Evolutionary conservation across 2,797 vertebrate species (phyloP), one percentile per base, ranked within the genome.

Genomic region (Megalops cyprinoides): DNA sequence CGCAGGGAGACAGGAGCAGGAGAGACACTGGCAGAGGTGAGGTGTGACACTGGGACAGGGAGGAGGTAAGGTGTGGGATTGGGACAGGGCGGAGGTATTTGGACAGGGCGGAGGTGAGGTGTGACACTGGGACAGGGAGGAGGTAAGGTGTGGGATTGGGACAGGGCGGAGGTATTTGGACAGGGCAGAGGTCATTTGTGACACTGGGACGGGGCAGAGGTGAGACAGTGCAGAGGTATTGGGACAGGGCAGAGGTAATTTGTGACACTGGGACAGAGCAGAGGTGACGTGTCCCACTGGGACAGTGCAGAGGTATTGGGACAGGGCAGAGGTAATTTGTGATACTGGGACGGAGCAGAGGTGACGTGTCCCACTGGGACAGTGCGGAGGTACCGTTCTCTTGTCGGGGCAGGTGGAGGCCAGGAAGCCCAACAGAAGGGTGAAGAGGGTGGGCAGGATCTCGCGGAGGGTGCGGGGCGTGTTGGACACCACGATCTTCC

Each of bases 401-500:
- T 99, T 99, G 90, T 99, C 98, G 0, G 97, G 93, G 65, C 97
- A 99, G 9, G 97, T 99, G 73, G 97, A 99, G 23, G 98, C 98
- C 91, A 99, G 87, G 90, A 99, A 99, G 65, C 98, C 98, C 89
- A 99, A 93, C 86, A 99, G 91, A 7, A 99, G 95, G 23, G 94
- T 92, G 82, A 99, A 99, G 81, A 99, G 97, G 0, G 98, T 99
- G 0, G 98, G 98, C 83, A 99, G 89, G 89, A 99, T 99, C 88
- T 99, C 98, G 0, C 98, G 91, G 4, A 99, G 94, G 0, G 98
- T 99, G 79, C 98, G 96, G 20, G 98, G 98, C 0, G 98, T 99
- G 90, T 99, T 99, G 14, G 98, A 96, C 77, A 99, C 98, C 0
- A 99, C 98, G 0, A 99, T 99, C 93, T 99, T 99, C 98, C 98